Evolutionary conservation across 2,888 invertebrate species (phyloP), one percentile per base, ranked within the genome.

Genomic region (Drosophila algonquin): DNA sequence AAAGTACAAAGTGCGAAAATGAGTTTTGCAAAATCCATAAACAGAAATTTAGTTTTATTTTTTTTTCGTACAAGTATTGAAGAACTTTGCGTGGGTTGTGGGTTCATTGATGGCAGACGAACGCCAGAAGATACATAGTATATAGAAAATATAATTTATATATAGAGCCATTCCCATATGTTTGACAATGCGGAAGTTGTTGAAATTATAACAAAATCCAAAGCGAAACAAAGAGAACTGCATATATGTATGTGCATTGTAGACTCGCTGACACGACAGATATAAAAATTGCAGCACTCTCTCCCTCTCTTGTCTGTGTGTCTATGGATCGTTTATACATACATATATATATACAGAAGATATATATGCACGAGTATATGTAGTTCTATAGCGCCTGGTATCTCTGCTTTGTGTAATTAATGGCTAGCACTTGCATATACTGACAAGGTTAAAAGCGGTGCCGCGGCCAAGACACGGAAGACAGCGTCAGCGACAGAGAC

Each of bases 131-230:
- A 12, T 48, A 60, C 47, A 72, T 77, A 75, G 3, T 84, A 70
- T 59, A 53, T 44, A 44, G 24, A 24, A 5, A 32, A 62, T 55
- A 52, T 32, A 44, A 48, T 21, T 4, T 55, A 46, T 46, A 47
- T 32, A 55, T 52, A 61, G 50, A 59, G 53, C 32, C 63, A 64
- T 32, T 59, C 56, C 65, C 71, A 72, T 85, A 76, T 78, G 83
- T 82, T 86, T 80, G 89, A 89, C 85, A 87, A 85, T 81, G 89
- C 84, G 84, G 84, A 85, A 85, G 87, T 74, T 84, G 77, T 81
- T 79, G 85, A 74, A 81, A 68, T 63, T 85, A 75, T 82, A 83
- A 73, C 84, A 85, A 84, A 84, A 87, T 86, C 75, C 84, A 77
- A 83, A 79, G 77, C 77, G 74, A 87, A 73, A 77, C 84, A 85